A percentile compares a stretch with the other conserved stretches of the same genome.
Conservation (phyloP, 1,140 invertebrate genomes). For the Lerema accius region DNA sequence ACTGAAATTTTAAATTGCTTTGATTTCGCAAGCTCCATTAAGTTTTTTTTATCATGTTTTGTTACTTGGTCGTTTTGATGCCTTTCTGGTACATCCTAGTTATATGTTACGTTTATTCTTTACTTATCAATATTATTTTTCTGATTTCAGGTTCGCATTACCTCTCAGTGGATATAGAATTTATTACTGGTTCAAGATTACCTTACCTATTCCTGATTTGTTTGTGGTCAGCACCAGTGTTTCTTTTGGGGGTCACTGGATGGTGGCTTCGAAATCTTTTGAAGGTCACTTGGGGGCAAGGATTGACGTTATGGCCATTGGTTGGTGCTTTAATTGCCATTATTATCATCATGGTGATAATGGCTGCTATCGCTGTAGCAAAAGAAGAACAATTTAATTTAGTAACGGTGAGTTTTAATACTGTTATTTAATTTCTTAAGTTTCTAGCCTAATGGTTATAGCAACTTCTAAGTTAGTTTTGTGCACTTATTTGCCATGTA, state of each 20-base stretch:
- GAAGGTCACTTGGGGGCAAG: conserved; percentile 48
- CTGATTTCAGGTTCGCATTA: conserved; percentile 64
- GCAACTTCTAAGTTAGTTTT: too few relatives aligned
- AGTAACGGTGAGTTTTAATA: conserved; percentile 60
- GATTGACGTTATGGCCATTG: conserved; percentile 61
- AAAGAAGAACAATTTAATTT: conserved; percentile 78
- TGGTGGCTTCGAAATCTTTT: conserved; percentile 68
- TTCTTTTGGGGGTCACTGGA: conserved; percentile 61
- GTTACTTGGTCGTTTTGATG: too few relatives aligned
- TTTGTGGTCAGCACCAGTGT: conserved; percentile 60
- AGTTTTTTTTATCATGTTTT: too few relatives aligned
- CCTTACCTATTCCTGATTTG: conserved; percentile 59
- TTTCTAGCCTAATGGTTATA: too few relatives aligned
- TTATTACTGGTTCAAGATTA: conserved; percentile 64
- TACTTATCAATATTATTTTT: conserved; percentile 24
- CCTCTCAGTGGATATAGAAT: conserved; percentile 67
- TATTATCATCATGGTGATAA: conserved; percentile 60
- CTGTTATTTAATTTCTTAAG: too few relatives aligned
- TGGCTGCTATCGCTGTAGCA: conserved; percentile 67
- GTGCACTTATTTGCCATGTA: too few relatives aligned
- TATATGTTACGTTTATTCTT: too few relatives aligned
- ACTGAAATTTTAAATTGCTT: too few relatives aligned
- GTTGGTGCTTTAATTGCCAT: conserved; percentile 61
- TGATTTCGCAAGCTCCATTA: too few relatives aligned
- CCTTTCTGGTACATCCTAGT: too few relatives aligned